A percentile compares a stretch with the other conserved stretches of the same genome.
phyloP scores from a whole-genome alignment of 2,888 invertebrate genomes.

The Lasius fuliginosus region DNA sequence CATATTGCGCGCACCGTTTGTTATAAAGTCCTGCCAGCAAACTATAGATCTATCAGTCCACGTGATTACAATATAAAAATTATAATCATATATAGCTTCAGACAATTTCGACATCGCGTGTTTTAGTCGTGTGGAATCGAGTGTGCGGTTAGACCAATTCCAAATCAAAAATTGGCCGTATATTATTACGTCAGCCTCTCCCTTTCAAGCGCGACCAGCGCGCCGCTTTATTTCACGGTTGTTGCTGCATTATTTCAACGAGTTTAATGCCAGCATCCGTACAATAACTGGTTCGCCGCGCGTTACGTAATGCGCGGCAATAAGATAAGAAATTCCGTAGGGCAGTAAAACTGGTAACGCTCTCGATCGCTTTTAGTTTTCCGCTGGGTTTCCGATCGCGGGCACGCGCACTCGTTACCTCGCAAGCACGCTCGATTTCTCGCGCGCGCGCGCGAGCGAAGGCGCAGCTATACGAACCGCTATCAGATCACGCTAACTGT shows the following conservation, averaged over 20 bases:
- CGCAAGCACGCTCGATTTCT: conserved; percentile 73
- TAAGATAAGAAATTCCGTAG: conserved; percentile 77
- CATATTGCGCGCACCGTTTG: not conserved
- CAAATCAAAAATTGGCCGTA: conserved; percentile 64
- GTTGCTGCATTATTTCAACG: conserved; percentile 72
- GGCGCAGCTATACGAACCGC: conserved; percentile 51
- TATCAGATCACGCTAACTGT: conserved; percentile 71
- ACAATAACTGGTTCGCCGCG: conserved; percentile 70
- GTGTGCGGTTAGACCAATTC: conserved; percentile 42
- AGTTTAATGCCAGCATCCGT: conserved; percentile 72
- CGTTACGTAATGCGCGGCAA: conserved; percentile 68
- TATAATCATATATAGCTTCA: conserved; percentile 22
- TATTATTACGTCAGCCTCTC: conserved; percentile 51
- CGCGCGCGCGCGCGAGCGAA: conserved; percentile 31
- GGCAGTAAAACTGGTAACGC: conserved; percentile 75
- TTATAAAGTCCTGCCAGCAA: not conserved
- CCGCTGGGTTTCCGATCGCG: conserved; percentile 57
- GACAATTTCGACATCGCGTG: conserved; percentile 28
- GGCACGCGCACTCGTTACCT: conserved; percentile 65
- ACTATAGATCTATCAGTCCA: not conserved
- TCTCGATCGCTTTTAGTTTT: conserved; percentile 75
- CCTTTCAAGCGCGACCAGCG: conserved; percentile 57
- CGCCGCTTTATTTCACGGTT: conserved; percentile 55
- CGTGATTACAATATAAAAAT: conserved; percentile 21
- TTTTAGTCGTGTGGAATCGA: not conserved